A percentile compares a stretch with the other conserved stretches of the same genome.
Conservation (phyloP, 2,113 vertebrate genomes). For the Nerophis ophidion region DNA sequence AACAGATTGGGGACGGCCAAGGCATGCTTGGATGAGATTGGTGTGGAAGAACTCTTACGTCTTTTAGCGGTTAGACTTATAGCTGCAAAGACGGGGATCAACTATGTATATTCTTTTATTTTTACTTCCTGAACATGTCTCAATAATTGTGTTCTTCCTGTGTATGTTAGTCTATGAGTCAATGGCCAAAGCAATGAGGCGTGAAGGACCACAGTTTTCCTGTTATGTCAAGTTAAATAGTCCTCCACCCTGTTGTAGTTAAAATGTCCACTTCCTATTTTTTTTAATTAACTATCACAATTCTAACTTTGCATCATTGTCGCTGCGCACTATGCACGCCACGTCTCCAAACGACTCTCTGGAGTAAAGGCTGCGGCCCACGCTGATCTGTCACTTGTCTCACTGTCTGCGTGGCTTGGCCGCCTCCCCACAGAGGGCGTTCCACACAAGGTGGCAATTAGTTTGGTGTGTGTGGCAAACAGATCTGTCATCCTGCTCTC, state of each 20-base stretch:
- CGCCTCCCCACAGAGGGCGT: slow-evolving; percentile 13
- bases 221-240: slow-evolving; percentile 2
- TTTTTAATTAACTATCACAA: neutral
- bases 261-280: neutral
- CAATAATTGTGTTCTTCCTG: no score
- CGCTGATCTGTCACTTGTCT: slow-evolving; percentile 24
- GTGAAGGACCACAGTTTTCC: slow-evolving; percentile 1
- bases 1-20: neutral
- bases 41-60: no score
- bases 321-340: slow-evolving; percentile 7
- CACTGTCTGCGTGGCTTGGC: slow-evolving; percentile 22
- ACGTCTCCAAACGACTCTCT: slow-evolving; percentile 16
- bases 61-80: no score
- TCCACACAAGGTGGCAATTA: slow-evolving; percentile 31
- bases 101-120: no score
- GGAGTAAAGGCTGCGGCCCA: slow-evolving; percentile 10
- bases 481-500: neutral
- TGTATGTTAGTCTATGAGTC: no score
- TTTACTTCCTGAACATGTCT: no score
- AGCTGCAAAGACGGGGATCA: no score
- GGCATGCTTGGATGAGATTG: no score
- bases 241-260: neutral
- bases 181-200: neutral
- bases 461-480: slow-evolving; percentile 10
- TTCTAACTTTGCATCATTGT: slow-evolving; percentile 1